phyloP scores from a whole-genome alignment of 2,888 invertebrate genomes.

The Synergus japonicus region DNA sequence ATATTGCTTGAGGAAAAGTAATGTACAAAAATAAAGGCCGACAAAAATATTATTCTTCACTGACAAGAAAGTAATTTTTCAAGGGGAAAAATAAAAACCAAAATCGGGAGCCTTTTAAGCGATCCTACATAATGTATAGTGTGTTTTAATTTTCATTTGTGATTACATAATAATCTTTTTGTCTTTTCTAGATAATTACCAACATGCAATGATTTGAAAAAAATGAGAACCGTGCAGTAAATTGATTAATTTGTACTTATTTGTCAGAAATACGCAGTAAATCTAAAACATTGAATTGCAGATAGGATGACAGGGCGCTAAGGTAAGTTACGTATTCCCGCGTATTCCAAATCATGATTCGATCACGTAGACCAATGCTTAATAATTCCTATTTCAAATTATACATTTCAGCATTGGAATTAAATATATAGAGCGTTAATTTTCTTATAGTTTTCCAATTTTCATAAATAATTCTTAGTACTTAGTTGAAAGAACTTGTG shows the following conservation, averaged over 20 bases:
- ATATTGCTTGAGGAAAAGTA: too few species aligned
- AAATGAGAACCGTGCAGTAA: neutral
- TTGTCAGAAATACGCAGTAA: neutral
- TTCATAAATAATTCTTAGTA: too few species aligned
- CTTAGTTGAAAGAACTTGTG: too few species aligned
- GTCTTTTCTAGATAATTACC: neutral
- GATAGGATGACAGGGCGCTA: conserved; percentile 16
- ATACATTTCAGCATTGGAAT: too few species aligned
- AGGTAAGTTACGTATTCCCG: conserved; percentile 1
- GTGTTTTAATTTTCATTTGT: neutral
- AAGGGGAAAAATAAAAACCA: neutral
- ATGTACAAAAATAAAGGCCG: too few species aligned
- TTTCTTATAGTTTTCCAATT: too few species aligned
- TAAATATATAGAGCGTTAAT: too few species aligned
- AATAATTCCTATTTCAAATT: neutral
- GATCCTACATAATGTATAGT: neutral
- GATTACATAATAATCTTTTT: neutral
- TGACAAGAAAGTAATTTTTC: too few species aligned
- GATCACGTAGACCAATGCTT: neutral
- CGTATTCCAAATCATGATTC: neutral
- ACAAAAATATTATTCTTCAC: too few species aligned
- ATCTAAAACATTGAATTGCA: conserved; percentile 12
- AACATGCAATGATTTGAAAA: neutral
- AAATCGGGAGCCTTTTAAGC: neutral
- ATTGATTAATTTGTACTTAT: neutral